These are phyloP conservation scores for Cydia strobilella DNA, from an alignment of 1,140 invertebrate species.

Conservation along the genomic window DNA sequence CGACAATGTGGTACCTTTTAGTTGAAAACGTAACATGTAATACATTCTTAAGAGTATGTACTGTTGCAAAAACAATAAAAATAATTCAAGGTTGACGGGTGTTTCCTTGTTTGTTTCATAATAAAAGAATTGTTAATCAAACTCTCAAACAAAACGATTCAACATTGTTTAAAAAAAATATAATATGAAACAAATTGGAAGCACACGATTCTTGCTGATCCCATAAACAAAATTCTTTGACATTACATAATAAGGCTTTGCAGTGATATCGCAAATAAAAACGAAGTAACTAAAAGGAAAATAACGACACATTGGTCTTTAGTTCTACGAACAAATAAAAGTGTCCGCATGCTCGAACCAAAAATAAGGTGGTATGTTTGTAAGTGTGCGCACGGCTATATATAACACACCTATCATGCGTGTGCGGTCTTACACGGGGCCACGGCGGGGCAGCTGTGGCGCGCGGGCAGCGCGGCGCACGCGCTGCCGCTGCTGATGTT, in stretches of 20 bases:
- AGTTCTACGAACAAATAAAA: conserved; percentile 1
- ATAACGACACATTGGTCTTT: not conserved
- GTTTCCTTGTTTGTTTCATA: not conserved
- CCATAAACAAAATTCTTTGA: conserved; percentile 34
- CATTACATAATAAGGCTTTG: conserved; percentile 23
- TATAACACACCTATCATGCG: conserved; percentile 76
- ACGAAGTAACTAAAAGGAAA: not conserved
- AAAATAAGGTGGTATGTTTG: conserved; percentile 41
- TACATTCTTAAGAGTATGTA: not conserved
- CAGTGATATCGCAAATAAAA: conserved; percentile 20
- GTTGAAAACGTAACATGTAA: too few relatives aligned
- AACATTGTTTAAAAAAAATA: conserved; percentile 7
- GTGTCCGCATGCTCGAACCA: conserved; percentile 34
- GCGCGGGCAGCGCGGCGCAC: conserved; percentile 31
- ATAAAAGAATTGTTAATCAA: not conserved
- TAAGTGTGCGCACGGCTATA: conserved; percentile 47
- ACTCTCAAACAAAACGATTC: conserved; percentile 23
- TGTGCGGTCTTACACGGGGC: conserved; percentile 63
- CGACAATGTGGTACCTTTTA: too few relatives aligned
- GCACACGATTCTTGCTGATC: not conserved
- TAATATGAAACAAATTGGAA: not conserved
- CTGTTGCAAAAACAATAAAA: not conserved
- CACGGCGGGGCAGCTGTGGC: conserved; percentile 56
- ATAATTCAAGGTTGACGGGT: not conserved
- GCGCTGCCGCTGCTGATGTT: conserved; percentile 47